A percentile compares a stretch with the other conserved stretches of the same genome.
Conservation (phyloP, 2,113 vertebrate species). For the Sterna hirundo region DNA sequence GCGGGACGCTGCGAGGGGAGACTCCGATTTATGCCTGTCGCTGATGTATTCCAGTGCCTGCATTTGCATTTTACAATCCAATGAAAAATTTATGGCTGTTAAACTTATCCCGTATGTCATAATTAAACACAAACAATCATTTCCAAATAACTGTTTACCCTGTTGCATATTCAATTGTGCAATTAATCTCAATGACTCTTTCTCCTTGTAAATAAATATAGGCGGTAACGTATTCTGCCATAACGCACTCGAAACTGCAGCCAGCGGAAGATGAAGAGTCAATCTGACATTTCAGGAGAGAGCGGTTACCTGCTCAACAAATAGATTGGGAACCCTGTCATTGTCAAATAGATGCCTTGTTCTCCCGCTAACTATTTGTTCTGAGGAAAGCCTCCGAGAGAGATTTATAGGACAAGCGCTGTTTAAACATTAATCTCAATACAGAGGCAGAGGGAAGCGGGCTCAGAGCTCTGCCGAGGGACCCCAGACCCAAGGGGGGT, state of each 20-base stretch:
- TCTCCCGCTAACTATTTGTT: slow-evolving; percentile 31
- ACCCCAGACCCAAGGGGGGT: not conserved
- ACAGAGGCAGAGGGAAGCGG: not conserved
- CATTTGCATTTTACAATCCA: not conserved
- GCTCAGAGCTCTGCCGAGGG: not conserved
- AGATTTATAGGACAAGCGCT: not conserved
- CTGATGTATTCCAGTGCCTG: not conserved
- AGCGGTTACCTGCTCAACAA: not conserved
- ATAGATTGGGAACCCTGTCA: not conserved
- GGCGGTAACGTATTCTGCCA: not conserved
- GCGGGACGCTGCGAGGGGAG: not conserved
- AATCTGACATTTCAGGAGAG: not conserved
- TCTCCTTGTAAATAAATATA: not conserved
- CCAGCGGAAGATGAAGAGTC: not conserved
- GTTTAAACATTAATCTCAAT: slow-evolving; percentile 1
- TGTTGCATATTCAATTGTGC: not conserved
- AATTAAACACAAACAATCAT: slow-evolving; percentile 64
- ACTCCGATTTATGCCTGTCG: accelerated
- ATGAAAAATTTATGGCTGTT: slow-evolving; percentile 46
- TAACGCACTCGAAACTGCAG: not conserved
- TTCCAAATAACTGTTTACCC: slow-evolving; percentile 45
- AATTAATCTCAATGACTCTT: slow-evolving; percentile 43
- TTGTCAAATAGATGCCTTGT: not conserved
- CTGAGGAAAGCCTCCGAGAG: not conserved
- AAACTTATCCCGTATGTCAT: slow-evolving; percentile 31